Base-by-base conservation (phyloP, 2,797 vertebrate genomes). In the Nyctalus aviator region DNA sequence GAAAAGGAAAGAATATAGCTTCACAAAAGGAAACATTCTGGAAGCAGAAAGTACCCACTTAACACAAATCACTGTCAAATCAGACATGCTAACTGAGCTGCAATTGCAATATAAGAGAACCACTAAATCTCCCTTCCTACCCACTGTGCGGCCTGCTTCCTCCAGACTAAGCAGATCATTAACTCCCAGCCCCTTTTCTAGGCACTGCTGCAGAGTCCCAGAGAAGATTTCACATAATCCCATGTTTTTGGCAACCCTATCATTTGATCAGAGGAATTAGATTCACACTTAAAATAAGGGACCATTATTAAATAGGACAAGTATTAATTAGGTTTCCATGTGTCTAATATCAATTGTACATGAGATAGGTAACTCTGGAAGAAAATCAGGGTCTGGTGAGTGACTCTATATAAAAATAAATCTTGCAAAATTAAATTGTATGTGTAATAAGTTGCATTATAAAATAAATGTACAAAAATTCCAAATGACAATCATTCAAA, bases 11-110 rank as follows among this genome's bases (percentile, higher is more conserved):
- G 21, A 73, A 69, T 62, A 68, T 1, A 53, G 69, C 32, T 85
- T 81, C 68, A 91, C 21, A 66, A 87, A 59, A 83, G 62, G 27
- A 92, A 72, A 66, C 75, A 87, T 82, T 69, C 72, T 90, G 57
- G 46, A 88, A 77, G 41, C 32, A 92, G 17, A 90, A 75, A 85
- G 4, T 6, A 78, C 11, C 44, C 79, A 75, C 72, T 81, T 81
- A 50, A 79, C 30, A 82, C 32, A 94, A 79, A 69, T 83, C 62
- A 90, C n/a, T 83, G 59, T 92, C 88, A 93, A 81, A 55, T 91
- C 86, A 73, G 46, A 84, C 21, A 20, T 6, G 5, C 14, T 37
- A 88, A 44, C 8, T 90, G 41, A 78, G 41, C 21, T 89, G 17
- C 57, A 88, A 95, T 11, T 44, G 13, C 32, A 93, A 46, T 72